phyloP scores from a whole-genome alignment of 2,797 vertebrate species.

The Cetoscarus ocellatus region DNA sequence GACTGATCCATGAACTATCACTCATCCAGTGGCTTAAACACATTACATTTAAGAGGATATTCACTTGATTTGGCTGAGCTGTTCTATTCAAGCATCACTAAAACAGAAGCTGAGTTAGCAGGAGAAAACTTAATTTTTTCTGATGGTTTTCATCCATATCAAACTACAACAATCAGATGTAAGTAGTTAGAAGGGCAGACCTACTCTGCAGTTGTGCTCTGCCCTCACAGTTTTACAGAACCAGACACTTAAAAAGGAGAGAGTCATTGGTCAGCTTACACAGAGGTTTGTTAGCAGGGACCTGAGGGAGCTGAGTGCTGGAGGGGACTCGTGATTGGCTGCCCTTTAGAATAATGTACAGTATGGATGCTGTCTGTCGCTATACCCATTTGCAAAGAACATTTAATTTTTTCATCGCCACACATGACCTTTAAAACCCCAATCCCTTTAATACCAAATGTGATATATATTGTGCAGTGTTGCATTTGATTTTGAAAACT shows the following conservation, averaged over 20 bases:
- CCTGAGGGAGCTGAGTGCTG: conserved; percentile 24
- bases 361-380: conserved; percentile 17
- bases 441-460: conserved; percentile 26
- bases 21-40: too few species aligned
- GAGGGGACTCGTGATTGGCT: conserved; percentile 18
- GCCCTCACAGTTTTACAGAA: background rate
- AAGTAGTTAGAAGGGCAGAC: background rate
- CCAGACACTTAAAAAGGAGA: background rate
- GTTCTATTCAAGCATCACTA: too few species aligned
- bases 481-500: conserved; percentile 26
- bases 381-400: conserved; percentile 26
- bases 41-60: too few species aligned
- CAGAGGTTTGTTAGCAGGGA: conserved; percentile 27
- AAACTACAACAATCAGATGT: too few species aligned
- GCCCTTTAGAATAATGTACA: conserved; percentile 58
- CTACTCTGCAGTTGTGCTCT: background rate
- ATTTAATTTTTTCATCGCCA: conserved; percentile 42
- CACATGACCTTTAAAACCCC: conserved; percentile 57
- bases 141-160: too few species aligned
- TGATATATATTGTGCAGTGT: conserved; percentile 26
- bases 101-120: too few species aligned
- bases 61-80: too few species aligned
- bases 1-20: too few species aligned
- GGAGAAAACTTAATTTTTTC: too few species aligned
- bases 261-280: background rate